phyloP scores from a whole-genome alignment of 2,113 vertebrate species.

The Ciconia maguari region DNA sequence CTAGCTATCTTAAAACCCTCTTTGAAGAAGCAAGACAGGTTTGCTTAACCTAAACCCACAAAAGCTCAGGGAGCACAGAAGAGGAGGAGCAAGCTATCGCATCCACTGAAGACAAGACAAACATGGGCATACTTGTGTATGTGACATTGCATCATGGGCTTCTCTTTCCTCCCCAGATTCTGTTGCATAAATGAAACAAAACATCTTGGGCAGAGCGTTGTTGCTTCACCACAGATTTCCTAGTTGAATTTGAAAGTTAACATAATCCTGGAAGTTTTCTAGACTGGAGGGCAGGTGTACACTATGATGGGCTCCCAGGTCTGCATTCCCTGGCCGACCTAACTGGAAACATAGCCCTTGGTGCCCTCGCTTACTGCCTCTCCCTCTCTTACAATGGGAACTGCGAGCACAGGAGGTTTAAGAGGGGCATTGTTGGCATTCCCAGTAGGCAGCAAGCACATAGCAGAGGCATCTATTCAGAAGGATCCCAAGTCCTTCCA shows the following conservation, averaged over 20 bases:
- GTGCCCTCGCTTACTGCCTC: accelerated
- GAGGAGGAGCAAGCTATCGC: background rate
- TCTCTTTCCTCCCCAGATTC: background rate
- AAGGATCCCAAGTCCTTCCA: background rate
- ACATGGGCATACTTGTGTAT: accelerated
- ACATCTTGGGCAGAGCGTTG: background rate
- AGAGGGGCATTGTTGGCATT: background rate
- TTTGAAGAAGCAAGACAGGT: background rate
- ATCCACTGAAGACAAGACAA: background rate
- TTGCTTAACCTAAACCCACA: background rate
- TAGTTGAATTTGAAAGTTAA: background rate
- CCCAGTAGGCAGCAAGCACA: background rate
- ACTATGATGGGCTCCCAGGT: background rate
- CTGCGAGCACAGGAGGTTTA: background rate
- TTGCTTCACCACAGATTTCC: background rate
- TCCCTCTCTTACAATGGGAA: background rate
- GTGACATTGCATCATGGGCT: background rate
- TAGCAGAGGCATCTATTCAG: background rate
- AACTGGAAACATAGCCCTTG: background rate
- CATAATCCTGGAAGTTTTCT: background rate
- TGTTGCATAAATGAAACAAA: background rate
- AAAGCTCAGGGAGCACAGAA: background rate
- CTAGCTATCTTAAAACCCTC: background rate
- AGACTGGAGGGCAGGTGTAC: background rate
- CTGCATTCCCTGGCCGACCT: background rate